phyloP scores from a whole-genome alignment of 2,113 vertebrate genomes.

The human (Homo sapiens) region DNA sequence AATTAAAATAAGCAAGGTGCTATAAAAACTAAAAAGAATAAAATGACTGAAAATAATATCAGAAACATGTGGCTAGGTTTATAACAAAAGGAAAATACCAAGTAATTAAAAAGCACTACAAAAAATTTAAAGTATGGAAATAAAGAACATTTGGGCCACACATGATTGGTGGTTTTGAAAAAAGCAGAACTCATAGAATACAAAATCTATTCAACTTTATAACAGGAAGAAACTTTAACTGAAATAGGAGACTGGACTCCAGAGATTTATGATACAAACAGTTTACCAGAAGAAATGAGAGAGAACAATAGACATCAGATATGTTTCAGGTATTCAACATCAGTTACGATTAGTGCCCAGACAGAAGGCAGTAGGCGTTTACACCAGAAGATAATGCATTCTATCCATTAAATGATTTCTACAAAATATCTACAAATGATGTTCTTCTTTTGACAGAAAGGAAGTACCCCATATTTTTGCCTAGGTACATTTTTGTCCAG shows the following conservation, averaged over 20 bases:
- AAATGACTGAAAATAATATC: not conserved
- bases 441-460: not conserved
- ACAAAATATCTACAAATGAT: not conserved
- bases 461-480: not conserved
- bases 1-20: not conserved
- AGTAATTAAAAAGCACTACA: not conserved
- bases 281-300: not conserved
- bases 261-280: not conserved
- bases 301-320: not conserved
- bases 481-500: not conserved
- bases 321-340: not conserved
- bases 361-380: not conserved
- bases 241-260: not conserved
- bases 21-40: not conserved
- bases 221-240: not conserved
- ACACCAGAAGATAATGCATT: not conserved
- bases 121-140: conserved; percentile 26
- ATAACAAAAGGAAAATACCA: conserved; percentile 47
- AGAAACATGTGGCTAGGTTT: conserved; percentile 19
- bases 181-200: not conserved
- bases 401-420: not conserved
- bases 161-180: not conserved
- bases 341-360: not conserved
- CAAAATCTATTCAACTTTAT: not conserved
- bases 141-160: conserved; percentile 34